These are phyloP conservation scores for Nasonovia ribisnigri DNA, from an alignment of 2,888 invertebrate species.

Conservation along the genomic window DNA sequence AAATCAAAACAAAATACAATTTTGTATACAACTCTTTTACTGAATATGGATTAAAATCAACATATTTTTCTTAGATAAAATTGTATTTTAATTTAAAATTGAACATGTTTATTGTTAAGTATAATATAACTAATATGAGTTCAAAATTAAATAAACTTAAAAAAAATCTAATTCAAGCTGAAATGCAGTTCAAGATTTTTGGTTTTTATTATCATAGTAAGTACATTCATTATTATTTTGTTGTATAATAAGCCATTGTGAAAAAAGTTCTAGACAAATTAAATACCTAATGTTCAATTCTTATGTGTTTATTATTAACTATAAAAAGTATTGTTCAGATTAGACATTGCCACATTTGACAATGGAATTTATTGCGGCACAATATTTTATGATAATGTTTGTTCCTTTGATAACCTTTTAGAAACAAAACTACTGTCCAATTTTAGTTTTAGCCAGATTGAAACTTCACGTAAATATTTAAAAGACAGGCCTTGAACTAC, in stretches of 20 bases:
- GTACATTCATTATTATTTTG: background rate
- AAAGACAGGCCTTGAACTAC: background rate
- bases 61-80: conserved; percentile 13
- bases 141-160: background rate
- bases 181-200: background rate
- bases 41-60: conserved; percentile 17
- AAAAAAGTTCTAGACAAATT: background rate
- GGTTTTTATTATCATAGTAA: background rate
- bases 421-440: background rate
- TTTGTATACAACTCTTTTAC: conserved; percentile 6
- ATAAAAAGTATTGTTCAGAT: background rate
- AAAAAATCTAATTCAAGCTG: background rate
- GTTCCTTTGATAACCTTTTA: conserved; percentile 29
- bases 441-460: background rate
- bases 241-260: background rate
- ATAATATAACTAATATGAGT: background rate
- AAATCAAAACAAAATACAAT: conserved; percentile 31
- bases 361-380: background rate
- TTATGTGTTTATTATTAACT: background rate
- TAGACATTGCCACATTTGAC: background rate
- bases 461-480: background rate
- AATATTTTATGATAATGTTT: background rate
- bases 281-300: background rate
- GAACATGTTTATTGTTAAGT: background rate
- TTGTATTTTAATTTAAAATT: background rate